Base-by-base conservation (phyloP, 2,888 invertebrate species). In the Stenotaenia linearis region DNA sequence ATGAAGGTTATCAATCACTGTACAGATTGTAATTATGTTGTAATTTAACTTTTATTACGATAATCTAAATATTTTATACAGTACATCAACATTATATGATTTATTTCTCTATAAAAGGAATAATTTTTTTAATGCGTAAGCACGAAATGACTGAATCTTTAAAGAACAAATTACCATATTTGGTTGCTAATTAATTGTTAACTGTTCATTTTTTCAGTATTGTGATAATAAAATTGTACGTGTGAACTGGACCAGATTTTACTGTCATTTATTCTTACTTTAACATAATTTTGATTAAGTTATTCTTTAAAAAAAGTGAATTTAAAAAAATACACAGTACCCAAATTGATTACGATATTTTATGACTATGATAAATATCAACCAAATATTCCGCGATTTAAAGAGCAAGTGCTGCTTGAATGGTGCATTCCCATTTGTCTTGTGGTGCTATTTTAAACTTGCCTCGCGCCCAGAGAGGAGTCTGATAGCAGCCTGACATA, bases 391-490 rank as follows among this genome's bases (percentile, higher is more conserved):
- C 56, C 10, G 18, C n/a, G n/a, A 10, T 56, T 23, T 56, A 56
- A 56, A 56, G 56, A 56, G 56, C 23, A 21, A 10, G 56, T 56
- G 56, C 56, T 18, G 56, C 56, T 56, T 56, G 56, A 56, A 56
- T 56, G 56, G 56, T 56, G 56, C 56, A 56, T 56, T 56, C 56
- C 56, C 56, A 56, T 56, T 56, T 56, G 56, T 56, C 56, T 56
- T 56, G 56, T 23, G 56, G 56, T 56, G 56, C 56, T 56, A 56
- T 56, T 56, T 56, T 56, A 56, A 56, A 56, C 56, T 56, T 56
- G 56, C 56, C 56, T 56, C n/a, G n/a, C 56, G n/a, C 56, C 21
- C 10, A 21, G 56, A 56, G 56, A 23, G 56, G 56, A 56, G 56
- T 56, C 56, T 56, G 56, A 56, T 56, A 56, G 56, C 56, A 56